Percentiles rank a stretch among this genome's conserved stretches.
Evolutionary conservation across 92 coral and sea anemone species (phyloP).

Genomic region (Galaxea fascicularis): DNA sequence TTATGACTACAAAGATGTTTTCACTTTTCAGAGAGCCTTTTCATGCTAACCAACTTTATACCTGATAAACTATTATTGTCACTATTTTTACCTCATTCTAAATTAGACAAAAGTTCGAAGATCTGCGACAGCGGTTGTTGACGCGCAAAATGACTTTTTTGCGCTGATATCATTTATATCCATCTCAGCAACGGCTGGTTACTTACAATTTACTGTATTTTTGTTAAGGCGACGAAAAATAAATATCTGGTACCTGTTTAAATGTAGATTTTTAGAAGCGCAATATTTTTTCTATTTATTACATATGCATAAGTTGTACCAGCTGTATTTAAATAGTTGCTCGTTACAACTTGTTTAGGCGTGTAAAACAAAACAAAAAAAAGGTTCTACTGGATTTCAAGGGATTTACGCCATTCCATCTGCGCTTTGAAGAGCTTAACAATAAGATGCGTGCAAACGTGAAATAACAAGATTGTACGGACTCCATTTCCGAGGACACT

Average conservation of each 20-base stretch:
- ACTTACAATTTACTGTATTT: conserved; percentile 4
- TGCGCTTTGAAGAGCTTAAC: conserved; percentile 55
- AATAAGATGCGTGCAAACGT: conserved; percentile 6
- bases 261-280: conserved; percentile 33
- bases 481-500: conserved; percentile 8
- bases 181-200: too few relatives aligned
- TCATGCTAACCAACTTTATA: conserved; percentile 1
- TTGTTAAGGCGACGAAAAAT: conserved; percentile 16
- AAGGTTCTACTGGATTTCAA: conserved; percentile 30
- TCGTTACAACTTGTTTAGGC: conserved; percentile 63
- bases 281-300: conserved; percentile 21
- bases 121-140: not conserved
- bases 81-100: not conserved
- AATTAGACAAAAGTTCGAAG: not conserved
- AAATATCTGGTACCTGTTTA: conserved; percentile 49
- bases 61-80: not conserved
- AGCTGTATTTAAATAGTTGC: conserved; percentile 57
- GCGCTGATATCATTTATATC: not conserved
- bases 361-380: conserved; percentile 52
- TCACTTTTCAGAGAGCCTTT: not conserved
- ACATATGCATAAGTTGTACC: conserved; percentile 39
- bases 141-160: not conserved
- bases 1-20: conserved; percentile 15
- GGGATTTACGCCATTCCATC: conserved; percentile 40
- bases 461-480: conserved; percentile 1